phyloP scores from a whole-genome alignment of 2,888 invertebrate species.

The Cantharis flavilabris region DNA sequence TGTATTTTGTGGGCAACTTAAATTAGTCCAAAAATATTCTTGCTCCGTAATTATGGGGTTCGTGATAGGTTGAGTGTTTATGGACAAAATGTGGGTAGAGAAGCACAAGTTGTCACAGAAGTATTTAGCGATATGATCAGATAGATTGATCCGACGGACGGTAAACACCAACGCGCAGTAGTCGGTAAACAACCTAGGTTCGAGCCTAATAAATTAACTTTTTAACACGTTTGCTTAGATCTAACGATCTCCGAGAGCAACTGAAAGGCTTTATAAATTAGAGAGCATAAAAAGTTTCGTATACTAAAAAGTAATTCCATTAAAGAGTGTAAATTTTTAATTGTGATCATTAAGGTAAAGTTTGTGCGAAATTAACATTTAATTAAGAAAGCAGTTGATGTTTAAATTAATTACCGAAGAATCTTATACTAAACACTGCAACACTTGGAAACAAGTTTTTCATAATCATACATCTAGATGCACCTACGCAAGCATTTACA shows the following conservation, averaged over 20 bases:
- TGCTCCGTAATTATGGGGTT: neutral
- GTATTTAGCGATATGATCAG: neutral
- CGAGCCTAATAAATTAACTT: neutral
- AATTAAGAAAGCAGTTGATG: neutral
- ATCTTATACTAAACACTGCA: slow-evolving; percentile 17
- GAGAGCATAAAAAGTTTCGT: neutral
- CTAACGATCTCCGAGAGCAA: neutral
- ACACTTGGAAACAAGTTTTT: slow-evolving; percentile 21
- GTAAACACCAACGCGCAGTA: neutral
- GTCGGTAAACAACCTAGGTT: neutral
- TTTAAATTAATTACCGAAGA: slow-evolving; percentile 20
- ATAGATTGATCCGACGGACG: neutral
- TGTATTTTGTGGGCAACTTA: neutral
- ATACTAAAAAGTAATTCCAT: neutral
- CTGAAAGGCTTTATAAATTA: neutral
- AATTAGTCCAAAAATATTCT: neutral
- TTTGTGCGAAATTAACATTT: neutral
- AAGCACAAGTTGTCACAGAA: neutral
- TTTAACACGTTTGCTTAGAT: neutral
- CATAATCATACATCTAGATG: slow-evolving; percentile 7
- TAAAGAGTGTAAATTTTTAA: neutral
- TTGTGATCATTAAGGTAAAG: neutral
- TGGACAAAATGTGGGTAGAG: neutral
- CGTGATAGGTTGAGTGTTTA: neutral
- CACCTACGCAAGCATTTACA: slow-evolving; percentile 27